A percentile compares a stretch with the other conserved stretches of the same genome.
phyloP scores from a whole-genome alignment of 2,113 vertebrate genomes.

The Malurus alboscapulatus region DNA sequence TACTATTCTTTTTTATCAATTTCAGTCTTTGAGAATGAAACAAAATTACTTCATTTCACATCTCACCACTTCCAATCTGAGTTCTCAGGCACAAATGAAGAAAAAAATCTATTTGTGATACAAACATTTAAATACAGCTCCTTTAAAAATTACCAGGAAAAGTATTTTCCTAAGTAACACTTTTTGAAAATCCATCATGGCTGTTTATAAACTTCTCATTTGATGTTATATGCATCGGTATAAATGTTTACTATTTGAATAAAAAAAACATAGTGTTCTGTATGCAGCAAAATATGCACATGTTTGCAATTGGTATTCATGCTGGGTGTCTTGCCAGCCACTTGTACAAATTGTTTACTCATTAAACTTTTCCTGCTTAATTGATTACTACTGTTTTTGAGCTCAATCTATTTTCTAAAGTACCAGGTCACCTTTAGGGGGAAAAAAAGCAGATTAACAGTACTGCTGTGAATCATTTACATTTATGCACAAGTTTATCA shows the following conservation, averaged over 20 bases:
- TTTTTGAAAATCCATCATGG: not conserved
- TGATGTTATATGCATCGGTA: not conserved
- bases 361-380: not conserved
- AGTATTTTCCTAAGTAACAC: not conserved
- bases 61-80: not conserved
- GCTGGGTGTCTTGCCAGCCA: not conserved
- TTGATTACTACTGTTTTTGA: not conserved
- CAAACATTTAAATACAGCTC: not conserved
- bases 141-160: not conserved
- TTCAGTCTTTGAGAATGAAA: not conserved
- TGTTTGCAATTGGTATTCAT: not conserved
- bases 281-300: not conserved
- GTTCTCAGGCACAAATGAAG: not conserved
- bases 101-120: not conserved
- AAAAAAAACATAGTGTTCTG: not conserved
- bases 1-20: not conserved
- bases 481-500: not conserved
- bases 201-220: not conserved
- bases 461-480: not conserved
- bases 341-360: not conserved
- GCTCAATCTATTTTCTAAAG: not conserved
- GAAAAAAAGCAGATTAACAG: not conserved
- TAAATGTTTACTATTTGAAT: not conserved
- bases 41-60: not conserved
- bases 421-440: not conserved